These are phyloP conservation scores for Hydrocynus forskahlii DNA, from an alignment of 2,797 vertebrate genomes.

Conservation along the genomic window DNA sequence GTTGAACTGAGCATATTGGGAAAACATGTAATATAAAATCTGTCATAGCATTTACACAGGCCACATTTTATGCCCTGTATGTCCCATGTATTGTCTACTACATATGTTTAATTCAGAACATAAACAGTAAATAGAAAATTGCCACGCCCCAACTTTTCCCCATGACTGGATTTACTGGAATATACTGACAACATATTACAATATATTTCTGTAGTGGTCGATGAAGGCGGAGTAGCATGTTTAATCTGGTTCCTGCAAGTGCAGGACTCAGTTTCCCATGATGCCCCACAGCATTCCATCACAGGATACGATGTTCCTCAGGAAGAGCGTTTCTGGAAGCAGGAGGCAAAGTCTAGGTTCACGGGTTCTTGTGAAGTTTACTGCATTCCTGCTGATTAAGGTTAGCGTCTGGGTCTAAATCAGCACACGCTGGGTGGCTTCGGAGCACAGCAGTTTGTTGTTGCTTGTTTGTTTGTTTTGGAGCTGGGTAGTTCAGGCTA, in stretches of 20 bases:
- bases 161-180: neutral
- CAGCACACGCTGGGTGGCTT: conserved; percentile 17
- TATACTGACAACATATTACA: neutral
- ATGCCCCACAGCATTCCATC: conserved; percentile 22
- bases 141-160: no score
- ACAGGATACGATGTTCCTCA: conserved; percentile 16
- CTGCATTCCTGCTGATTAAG: conserved; percentile 40
- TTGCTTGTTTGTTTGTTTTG: neutral
- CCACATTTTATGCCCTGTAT: no score
- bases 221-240: conserved; percentile 12
- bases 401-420: conserved; percentile 24
- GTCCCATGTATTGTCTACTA: no score
- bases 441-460: conserved; percentile 22
- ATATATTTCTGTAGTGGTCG: neutral
- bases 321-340: conserved; percentile 25
- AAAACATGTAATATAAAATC: no score
- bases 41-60: no score
- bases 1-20: no score
- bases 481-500: conserved; percentile 56
- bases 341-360: conserved; percentile 6
- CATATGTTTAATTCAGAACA: no score
- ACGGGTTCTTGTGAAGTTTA: conserved; percentile 14
- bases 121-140: no score
- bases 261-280: conserved; percentile 20
- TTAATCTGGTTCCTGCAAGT: conserved; percentile 23